phyloP scores from a whole-genome alignment of 1,140 invertebrate species.

The Calephelis virginiensis region DNA sequence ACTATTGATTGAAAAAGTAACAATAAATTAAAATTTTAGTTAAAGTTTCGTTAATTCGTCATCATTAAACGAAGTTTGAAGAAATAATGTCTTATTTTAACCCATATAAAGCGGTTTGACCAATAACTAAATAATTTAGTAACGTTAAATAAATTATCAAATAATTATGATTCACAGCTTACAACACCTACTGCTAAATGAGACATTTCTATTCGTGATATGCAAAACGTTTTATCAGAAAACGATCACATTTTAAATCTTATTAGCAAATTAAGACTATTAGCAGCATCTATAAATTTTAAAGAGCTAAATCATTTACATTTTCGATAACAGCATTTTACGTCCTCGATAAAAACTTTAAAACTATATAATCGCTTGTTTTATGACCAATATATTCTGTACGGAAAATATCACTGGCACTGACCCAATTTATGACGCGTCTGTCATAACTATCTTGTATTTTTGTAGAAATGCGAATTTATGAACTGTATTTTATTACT shows the following conservation, averaged over 20 bases:
- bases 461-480: constrained; percentile 20
- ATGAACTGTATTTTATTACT: constrained; percentile 9
- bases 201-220: not conserved
- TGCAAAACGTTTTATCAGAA: not conserved
- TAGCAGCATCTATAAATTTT: constrained; percentile 6
- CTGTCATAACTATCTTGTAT: constrained; percentile 20
- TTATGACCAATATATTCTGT: constrained; percentile 6
- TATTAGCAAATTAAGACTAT: constrained; percentile 9
- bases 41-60: no score
- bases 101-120: no score
- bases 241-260: not conserved
- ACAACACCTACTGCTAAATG: no score
- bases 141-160: no score
- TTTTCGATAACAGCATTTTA: constrained; percentile 13
- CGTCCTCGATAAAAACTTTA: not conserved
- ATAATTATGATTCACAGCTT: no score
- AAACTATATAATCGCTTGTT: constrained; percentile 10
- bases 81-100: no score
- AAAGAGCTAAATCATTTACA: constrained; percentile 10
- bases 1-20: no score
- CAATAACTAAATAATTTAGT: no score
- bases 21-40: no score
- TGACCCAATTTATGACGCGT: constrained; percentile 21
- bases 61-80: no score
- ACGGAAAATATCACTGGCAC: constrained; percentile 18